Evolutionary conservation across 2,113 vertebrate species (phyloP).

Genomic region (Sorex araneus): DNA sequence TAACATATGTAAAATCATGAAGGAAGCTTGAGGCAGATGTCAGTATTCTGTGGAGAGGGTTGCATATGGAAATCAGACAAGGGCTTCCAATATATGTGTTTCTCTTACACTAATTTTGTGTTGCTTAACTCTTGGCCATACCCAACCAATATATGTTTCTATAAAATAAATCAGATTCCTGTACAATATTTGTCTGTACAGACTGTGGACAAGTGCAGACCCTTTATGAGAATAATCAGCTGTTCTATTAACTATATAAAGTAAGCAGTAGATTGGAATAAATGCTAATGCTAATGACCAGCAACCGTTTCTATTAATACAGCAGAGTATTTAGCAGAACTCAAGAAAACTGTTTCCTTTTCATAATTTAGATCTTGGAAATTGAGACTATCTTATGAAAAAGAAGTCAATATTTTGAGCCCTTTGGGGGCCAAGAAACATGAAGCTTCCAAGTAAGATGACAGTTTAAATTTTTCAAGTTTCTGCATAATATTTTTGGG

Average conservation of each 20-base stretch:
- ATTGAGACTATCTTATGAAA: not conserved
- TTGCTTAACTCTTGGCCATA: too few species aligned
- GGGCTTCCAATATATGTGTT: not conserved
- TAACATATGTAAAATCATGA: not conserved
- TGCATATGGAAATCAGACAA: not conserved
- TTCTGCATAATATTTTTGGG: slow-evolving; percentile 15
- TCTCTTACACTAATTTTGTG: too few species aligned
- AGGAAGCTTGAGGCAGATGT: not conserved
- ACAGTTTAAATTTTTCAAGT: slow-evolving; percentile 5
- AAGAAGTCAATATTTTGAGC: slow-evolving; percentile 37
- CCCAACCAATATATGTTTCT: not conserved
- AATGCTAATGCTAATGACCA: slow-evolving; percentile 16
- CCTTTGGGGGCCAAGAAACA: not conserved
- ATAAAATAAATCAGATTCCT: not conserved
- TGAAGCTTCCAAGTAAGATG: slow-evolving; percentile 17
- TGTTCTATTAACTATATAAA: slow-evolving; percentile 52
- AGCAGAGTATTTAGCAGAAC: not conserved
- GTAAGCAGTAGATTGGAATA: not conserved
- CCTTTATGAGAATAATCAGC: not conserved
- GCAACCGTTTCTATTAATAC: slow-evolving; percentile 27
- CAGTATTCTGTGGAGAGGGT: not conserved
- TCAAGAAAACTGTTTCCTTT: not conserved
- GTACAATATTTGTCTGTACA: not conserved
- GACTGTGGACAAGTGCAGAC: not conserved
- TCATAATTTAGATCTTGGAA: not conserved